phyloP scores from a whole-genome alignment of 2,797 vertebrate genomes.

The Labeo calbasu region DNA sequence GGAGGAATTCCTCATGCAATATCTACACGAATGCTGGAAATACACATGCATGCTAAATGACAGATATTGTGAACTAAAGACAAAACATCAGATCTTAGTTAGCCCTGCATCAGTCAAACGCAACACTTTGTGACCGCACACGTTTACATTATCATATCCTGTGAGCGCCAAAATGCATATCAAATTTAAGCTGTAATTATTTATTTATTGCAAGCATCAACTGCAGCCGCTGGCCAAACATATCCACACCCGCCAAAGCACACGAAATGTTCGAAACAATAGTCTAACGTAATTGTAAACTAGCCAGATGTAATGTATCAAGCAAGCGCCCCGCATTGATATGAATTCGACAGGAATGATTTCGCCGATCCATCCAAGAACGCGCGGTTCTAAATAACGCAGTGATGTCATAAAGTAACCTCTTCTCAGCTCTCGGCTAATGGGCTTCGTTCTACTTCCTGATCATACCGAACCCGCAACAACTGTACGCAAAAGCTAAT shows the following conservation, averaged over 20 bases:
- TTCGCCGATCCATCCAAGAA: background rate
- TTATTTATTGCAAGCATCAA: background rate
- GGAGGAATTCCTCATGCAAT: background rate
- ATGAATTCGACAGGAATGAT: background rate
- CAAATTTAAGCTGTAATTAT: background rate
- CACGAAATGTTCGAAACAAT: background rate
- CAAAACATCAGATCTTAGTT: background rate
- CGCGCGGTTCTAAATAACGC: slow-evolving; percentile 24
- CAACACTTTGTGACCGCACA: background rate
- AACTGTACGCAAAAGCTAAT: slow-evolving; percentile 27
- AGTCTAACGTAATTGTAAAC: background rate
- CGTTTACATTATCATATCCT: background rate
- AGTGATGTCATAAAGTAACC: slow-evolving; percentile 24
- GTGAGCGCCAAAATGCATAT: background rate
- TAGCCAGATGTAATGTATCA: background rate
- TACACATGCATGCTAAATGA: background rate
- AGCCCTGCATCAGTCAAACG: background rate
- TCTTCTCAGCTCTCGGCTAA: background rate
- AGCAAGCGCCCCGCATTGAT: background rate
- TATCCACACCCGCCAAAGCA: background rate
- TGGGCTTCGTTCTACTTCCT: slow-evolving; percentile 31
- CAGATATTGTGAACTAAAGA: background rate
- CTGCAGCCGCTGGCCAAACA: background rate
- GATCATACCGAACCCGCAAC: slow-evolving; percentile 28
- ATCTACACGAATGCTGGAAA: background rate